Conservation (phyloP, 1,140 invertebrate species). For the Saxidomus purpurata region DNA sequence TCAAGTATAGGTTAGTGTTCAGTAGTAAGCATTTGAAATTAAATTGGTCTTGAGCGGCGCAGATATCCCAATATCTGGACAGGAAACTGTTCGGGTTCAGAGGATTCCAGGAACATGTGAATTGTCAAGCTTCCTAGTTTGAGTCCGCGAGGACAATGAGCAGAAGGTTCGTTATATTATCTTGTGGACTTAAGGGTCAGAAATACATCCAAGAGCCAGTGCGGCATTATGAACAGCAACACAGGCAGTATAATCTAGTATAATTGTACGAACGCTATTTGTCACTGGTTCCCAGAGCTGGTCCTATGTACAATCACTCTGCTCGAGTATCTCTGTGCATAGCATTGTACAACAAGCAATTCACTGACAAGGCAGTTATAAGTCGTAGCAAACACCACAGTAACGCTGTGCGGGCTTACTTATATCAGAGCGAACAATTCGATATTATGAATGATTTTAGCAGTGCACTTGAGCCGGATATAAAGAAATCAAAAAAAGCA, state of each 20-base stretch:
- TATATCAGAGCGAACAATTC: slow-evolving; percentile 29
- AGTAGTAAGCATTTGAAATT: too few species aligned
- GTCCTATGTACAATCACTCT: background rate
- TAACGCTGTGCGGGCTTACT: background rate
- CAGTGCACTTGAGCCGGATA: background rate
- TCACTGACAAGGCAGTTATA: background rate
- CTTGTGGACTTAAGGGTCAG: too few species aligned
- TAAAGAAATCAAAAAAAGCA: background rate
- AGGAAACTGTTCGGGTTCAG: slow-evolving; percentile 29
- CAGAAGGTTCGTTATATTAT: too few species aligned
- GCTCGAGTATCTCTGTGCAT: background rate
- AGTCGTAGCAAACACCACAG: slow-evolving; percentile 7
- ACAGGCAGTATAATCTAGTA: background rate
- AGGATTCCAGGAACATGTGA: slow-evolving; percentile 14
- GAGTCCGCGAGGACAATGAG: too few species aligned
- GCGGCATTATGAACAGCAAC: slow-evolving; percentile 15
- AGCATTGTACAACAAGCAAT: background rate
- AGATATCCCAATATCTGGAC: background rate
- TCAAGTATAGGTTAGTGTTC: too few species aligned
- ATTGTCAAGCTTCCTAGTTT: background rate
- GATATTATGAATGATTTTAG: background rate
- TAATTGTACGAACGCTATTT: background rate
- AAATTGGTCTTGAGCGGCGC: too few species aligned
- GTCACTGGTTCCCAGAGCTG: background rate
- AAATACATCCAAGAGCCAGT: too few species aligned